Evolutionary conservation across 2,113 vertebrate genomes (phyloP).

Genomic region (Amblyornis subalaris): DNA sequence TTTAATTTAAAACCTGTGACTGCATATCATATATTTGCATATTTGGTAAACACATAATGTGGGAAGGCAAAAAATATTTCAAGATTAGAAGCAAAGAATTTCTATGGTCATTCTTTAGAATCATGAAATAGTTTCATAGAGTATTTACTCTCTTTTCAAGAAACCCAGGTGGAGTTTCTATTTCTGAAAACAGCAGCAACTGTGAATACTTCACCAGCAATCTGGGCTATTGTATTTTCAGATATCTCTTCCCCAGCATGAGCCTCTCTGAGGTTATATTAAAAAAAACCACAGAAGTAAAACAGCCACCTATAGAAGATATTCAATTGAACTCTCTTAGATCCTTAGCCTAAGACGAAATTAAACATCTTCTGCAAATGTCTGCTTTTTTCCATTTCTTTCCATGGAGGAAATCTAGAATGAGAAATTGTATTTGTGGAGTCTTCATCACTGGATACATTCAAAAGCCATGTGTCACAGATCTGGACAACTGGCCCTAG

Average conservation of each 20-base stretch:
- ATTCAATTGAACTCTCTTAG: background rate
- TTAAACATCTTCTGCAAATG: background rate
- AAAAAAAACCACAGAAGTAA: background rate
- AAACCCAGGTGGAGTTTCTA: background rate
- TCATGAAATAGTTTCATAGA: background rate
- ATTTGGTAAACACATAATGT: background rate
- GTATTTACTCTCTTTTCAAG: background rate
- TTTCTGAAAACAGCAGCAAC: background rate
- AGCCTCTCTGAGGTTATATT: background rate
- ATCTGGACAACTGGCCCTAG: fast-evolving
- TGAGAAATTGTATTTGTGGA: background rate
- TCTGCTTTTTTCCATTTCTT: background rate
- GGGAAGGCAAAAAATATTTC: background rate
- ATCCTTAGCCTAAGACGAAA: background rate
- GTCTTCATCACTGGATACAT: background rate
- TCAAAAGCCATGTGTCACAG: background rate
- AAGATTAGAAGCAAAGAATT: background rate
- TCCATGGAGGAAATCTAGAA: background rate
- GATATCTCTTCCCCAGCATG: background rate
- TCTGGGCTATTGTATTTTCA: background rate
- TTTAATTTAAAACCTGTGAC: background rate
- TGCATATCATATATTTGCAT: background rate
- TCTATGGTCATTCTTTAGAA: background rate
- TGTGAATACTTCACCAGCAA: background rate
- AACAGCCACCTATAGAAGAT: background rate